Evolutionary conservation across 2,888 invertebrate genomes (phyloP).

Genomic region (Drosophila kokeensis): DNA sequence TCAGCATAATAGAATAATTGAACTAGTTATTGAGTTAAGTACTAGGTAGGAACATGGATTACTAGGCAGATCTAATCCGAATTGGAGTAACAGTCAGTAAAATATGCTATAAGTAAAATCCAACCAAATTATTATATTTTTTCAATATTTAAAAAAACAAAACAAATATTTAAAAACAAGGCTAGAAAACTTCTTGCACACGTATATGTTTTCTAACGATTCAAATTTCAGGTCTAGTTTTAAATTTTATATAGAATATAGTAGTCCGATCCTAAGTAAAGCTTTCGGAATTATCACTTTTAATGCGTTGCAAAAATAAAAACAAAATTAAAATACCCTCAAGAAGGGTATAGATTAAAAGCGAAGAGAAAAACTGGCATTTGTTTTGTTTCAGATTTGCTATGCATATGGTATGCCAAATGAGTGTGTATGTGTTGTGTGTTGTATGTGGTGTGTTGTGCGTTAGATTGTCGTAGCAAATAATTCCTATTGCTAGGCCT

Average conservation of each 20-base stretch:
- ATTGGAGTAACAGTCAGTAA: neutral
- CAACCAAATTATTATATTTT: neutral
- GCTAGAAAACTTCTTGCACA: neutral
- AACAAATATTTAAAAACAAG: accelerated
- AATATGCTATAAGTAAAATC: neutral
- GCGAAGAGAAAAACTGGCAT: neutral
- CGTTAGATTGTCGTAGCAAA: constrained; percentile 9
- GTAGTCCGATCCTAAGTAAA: neutral
- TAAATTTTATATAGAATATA: neutral
- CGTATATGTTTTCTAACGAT: neutral
- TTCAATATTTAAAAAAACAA: neutral
- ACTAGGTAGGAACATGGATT: neutral
- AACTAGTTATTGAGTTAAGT: neutral
- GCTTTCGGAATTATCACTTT: neutral
- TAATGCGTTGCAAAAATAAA: neutral
- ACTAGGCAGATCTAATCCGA: neutral
- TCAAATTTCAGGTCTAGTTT: neutral
- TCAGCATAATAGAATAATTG: neutral
- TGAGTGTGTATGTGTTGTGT: neutral
- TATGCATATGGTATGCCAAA: constrained; percentile 53
- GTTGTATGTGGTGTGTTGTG: constrained; percentile 7
- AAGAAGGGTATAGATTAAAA: neutral
- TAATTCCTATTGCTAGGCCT: constrained; percentile 27
- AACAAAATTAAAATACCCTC: neutral
- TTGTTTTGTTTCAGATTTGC: constrained; percentile 26